Percentiles rank a stretch among this genome's conserved stretches.
Conservation (phyloP, 2,888 invertebrate species). For the Argynnis bischoffii region DNA sequence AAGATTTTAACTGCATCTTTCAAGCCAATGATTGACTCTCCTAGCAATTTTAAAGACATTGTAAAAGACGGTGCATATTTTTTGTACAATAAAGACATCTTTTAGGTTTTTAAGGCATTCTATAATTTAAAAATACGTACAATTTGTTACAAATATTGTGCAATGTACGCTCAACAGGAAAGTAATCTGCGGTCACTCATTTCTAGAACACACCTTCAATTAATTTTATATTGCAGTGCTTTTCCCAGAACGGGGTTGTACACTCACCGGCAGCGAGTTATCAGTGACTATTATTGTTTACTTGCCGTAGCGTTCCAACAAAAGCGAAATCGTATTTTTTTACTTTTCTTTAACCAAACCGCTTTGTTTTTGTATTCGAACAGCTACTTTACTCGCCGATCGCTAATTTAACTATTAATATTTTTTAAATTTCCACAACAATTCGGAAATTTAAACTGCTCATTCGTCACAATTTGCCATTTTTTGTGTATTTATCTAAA, state of each 20-base stretch:
- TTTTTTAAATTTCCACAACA: neutral
- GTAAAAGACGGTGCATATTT: neutral
- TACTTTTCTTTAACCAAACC: slow-evolving; percentile 11
- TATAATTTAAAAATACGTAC: too few relatives aligned
- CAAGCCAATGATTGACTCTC: neutral
- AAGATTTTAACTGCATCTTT: neutral
- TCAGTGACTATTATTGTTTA: slow-evolving; percentile 60
- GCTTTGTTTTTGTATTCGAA: slow-evolving; percentile 14
- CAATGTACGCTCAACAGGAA: slow-evolving; percentile 26
- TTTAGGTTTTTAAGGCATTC: too few relatives aligned
- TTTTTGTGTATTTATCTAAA: too few relatives aligned
- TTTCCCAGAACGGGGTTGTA: slow-evolving; percentile 52
- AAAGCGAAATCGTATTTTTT: slow-evolving; percentile 25
- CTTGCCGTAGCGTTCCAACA: slow-evolving; percentile 40
- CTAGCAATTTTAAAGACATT: neutral
- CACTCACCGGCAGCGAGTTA: slow-evolving; percentile 52
- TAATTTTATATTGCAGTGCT: slow-evolving; percentile 44
- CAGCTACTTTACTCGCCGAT: slow-evolving; percentile 3
- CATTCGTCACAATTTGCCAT: too few relatives aligned
- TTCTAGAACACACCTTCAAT: slow-evolving; percentile 40
- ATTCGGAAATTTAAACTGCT: too few relatives aligned
- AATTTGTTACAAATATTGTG: slow-evolving; percentile 40
- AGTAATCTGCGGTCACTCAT: slow-evolving; percentile 26
- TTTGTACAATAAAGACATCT: too few relatives aligned
- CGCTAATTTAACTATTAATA: slow-evolving; percentile 13